Evolutionary conservation across 2,797 vertebrate genomes (phyloP).

Genomic region (Sus cebifrons): DNA sequence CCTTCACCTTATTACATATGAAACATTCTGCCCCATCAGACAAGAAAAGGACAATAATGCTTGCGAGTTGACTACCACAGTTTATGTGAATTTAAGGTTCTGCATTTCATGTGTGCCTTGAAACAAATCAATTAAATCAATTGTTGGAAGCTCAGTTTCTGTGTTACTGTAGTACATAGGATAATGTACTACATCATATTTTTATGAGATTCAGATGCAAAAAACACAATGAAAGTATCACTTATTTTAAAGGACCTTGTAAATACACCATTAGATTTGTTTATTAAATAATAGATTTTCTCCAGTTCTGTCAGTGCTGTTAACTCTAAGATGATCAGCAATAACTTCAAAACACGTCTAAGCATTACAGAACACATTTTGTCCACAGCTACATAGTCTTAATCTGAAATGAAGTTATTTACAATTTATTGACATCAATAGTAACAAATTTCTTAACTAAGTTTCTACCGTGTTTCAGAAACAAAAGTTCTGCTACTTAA

Average conservation of each 20-base stretch:
- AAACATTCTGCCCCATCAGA: neutral
- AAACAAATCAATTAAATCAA: slow-evolving; percentile 24
- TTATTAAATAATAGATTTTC: neutral
- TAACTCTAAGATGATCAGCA: neutral
- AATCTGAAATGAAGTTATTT: neutral
- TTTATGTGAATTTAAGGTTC: neutral
- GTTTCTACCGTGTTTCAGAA: neutral
- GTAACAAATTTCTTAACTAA: neutral
- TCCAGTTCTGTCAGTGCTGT: neutral
- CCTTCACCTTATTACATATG: neutral
- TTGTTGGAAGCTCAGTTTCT: neutral
- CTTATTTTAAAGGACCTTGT: neutral
- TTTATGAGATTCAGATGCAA: neutral
- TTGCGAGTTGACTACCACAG: neutral
- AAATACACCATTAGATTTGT: neutral
- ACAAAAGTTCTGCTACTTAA: neutral
- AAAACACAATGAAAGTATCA: neutral
- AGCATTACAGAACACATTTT: neutral
- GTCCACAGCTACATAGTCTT: neutral
- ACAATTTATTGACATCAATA: neutral
- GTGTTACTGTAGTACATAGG: neutral
- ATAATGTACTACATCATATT: neutral
- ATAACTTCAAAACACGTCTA: neutral
- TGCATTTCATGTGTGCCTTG: neutral
- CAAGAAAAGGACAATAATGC: neutral